Evolutionary conservation across 2,888 invertebrate species (phyloP).

Genomic region (Blastobasis lacticolella): DNA sequence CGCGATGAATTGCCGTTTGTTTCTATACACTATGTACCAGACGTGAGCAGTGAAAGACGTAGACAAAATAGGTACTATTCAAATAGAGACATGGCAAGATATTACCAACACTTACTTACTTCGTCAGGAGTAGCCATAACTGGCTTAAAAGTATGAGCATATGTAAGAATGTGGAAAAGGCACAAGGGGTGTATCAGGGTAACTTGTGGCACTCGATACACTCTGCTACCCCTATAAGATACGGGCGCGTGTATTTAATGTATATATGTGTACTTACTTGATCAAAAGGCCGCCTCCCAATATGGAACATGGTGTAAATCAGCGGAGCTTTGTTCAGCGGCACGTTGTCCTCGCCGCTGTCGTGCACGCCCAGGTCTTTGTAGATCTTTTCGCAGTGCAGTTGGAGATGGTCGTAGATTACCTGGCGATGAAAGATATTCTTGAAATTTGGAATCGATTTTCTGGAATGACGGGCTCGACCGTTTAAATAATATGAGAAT

Average conservation of each 20-base stretch:
- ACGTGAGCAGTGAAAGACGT: too few relatives aligned
- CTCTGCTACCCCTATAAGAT: too few relatives aligned
- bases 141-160: too few relatives aligned
- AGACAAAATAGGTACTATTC: too few relatives aligned
- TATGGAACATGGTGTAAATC: constrained; percentile 86
- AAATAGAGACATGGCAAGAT: too few relatives aligned
- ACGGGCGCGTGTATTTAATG: neutral
- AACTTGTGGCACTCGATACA: too few relatives aligned
- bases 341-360: constrained; percentile 33
- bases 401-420: constrained; percentile 80
- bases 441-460: too few relatives aligned
- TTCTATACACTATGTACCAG: too few relatives aligned
- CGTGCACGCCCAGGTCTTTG: constrained; percentile 67
- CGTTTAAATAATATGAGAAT: too few relatives aligned
- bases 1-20: too few relatives aligned
- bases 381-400: constrained; percentile 80
- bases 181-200: neutral
- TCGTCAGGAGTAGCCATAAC: neutral
- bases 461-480: too few relatives aligned
- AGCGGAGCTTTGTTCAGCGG: constrained; percentile 66
- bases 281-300: constrained; percentile 83
- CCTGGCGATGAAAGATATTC: constrained; percentile 49
- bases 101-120: too few relatives aligned
- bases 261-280: constrained; percentile 65
- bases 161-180: neutral